Conservation (phyloP, 2,113 vertebrate species). For the Apus apus region DNA sequence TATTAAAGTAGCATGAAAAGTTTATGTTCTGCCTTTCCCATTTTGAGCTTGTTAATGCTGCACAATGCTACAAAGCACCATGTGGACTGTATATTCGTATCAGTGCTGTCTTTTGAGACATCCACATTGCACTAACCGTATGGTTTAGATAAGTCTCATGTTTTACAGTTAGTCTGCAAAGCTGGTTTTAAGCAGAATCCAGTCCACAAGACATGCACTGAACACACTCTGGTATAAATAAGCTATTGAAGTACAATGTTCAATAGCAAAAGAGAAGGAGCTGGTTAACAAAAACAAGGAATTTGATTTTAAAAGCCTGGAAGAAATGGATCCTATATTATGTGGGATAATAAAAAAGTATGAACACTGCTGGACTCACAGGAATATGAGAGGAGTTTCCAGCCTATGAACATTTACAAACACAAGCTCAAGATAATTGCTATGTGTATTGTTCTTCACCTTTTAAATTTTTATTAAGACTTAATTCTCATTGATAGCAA, state of each 20-base stretch:
- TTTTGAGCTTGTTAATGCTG: not conserved
- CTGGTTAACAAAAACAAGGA: not conserved
- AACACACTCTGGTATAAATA: not conserved
- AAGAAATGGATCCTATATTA: slow-evolving; percentile 17
- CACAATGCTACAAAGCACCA: not conserved
- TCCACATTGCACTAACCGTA: not conserved
- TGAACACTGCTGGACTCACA: not conserved
- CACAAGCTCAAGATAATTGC: not conserved
- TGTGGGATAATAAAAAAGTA: not conserved
- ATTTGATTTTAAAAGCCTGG: slow-evolving; percentile 26
- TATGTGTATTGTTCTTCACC: not conserved
- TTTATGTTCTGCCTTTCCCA: not conserved
- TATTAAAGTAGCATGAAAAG: not conserved
- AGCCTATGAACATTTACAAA: not conserved
- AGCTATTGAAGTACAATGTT: not conserved
- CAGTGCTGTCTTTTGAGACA: not conserved
- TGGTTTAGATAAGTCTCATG: not conserved
- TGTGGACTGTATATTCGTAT: not conserved
- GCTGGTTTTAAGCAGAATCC: not conserved
- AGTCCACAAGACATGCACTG: not conserved
- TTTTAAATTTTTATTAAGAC: not conserved
- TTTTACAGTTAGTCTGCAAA: not conserved
- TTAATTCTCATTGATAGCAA: slow-evolving; percentile 6
- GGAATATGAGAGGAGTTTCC: not conserved
- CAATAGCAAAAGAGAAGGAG: not conserved